Evolutionary conservation across 1,140 invertebrate genomes (phyloP).

Genomic region (Drosophila nigrodunni): DNA sequence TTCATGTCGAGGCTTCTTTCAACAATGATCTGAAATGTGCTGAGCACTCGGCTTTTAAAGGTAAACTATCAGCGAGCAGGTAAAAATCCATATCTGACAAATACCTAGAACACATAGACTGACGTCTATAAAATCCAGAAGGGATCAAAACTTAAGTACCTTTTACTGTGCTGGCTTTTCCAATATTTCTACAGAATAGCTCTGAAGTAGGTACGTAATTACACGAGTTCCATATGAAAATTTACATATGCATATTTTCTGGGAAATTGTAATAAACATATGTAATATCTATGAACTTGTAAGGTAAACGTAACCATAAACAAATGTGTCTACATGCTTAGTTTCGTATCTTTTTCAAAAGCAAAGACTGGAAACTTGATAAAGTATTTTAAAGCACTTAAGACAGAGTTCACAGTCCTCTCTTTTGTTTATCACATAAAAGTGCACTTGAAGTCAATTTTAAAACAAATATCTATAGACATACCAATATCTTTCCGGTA

Average conservation of each 20-base stretch:
- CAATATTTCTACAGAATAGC: neutral
- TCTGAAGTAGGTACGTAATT: neutral
- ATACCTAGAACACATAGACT: neutral
- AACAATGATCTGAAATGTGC: neutral
- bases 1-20: neutral
- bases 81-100: neutral
- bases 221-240: neutral
- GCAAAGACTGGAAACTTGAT: no score
- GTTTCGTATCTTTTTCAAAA: no score
- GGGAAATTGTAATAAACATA: no score
- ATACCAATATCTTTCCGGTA: no score
- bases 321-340: no score
- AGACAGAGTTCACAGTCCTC: no score
- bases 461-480: no score
- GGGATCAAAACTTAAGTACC: neutral
- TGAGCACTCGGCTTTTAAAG: neutral
- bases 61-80: neutral
- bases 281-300: no score
- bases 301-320: no score
- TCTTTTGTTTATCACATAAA: no score
- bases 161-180: neutral
- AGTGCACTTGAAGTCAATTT: no score
- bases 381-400: no score
- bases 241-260: neutral
- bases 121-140: neutral